Evolutionary conservation across 2,113 vertebrate species (phyloP), one percentile per base, ranked within the genome.

Genomic region (Pseudopodoces humilis): DNA sequence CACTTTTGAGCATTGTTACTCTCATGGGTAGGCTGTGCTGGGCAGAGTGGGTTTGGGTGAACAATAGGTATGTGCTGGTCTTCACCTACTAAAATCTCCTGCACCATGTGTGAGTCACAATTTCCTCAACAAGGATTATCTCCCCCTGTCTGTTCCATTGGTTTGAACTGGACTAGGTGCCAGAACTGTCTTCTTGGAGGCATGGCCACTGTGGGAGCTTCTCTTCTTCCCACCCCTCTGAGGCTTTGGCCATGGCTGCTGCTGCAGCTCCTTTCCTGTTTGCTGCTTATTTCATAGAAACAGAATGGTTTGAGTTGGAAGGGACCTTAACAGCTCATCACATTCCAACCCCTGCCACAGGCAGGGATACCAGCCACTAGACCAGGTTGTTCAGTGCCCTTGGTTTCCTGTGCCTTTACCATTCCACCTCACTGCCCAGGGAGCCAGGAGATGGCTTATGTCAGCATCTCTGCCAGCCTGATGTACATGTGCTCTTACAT

Each of bases 401-500:
- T 8, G 11, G 31, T 78, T 94, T 84, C 84, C 53, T 59, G 9
- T 84, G 76, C 46, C 64, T 83, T 46, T 88, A 44, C 83, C 3
- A 1, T 67, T 81, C 55, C 60, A 81, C 59, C 63, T 80, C 55
- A 5, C 37, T 28, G 60, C 62, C 74, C 0, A 0, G 39, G 31
- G 69, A 93, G 85, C 75, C 47, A 33, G 83, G 43, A 89, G 86
- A 60, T 82, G 82, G 77, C 74, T 92, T 68, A 28, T 7, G 15
- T 94, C 95, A 95, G 94, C 94, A 91, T 62, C 89, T 95, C 74
- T 92, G 69, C 62, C 62, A 49, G 53, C 74, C 62, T 92, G 63
- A n/a, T 76, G 83, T 74, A 18, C 21, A 33, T 41, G n/a, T 25
- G 74, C 84, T 92, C 92, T 92, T 95, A 91, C 65, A 63, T 96